Evolutionary conservation across 2,113 vertebrate species (phyloP), one percentile per base, ranked within the genome.

Genomic region (Glaucidium brasilianum): DNA sequence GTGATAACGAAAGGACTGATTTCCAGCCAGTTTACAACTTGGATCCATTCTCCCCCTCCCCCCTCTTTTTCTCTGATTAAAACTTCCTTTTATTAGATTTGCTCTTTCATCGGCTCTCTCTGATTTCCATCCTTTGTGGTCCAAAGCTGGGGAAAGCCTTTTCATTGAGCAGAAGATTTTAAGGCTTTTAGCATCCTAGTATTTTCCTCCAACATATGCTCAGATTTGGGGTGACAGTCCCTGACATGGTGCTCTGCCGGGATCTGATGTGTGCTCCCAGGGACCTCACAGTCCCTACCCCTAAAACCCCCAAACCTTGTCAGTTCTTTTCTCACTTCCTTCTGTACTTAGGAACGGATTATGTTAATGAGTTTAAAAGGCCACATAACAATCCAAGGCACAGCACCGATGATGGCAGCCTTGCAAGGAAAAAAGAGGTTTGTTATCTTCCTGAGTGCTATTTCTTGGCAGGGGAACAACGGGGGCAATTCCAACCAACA

Each of bases 11-110:
- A 59, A 64, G 78, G 81, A 53, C 75, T 73, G 83, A 89, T 93
- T 91, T 81, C 88, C 86, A 89, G 71, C 43, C 80, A 87, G 94
- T 93, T 97, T 93, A 95, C 75, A 68, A 41, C 88, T 90, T 85
- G 69, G 90, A 90, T 87, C 76, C 0, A 0, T 23, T 47, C 60
- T 59, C n/a, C 50, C 18, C 27, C 30, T n/a, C 47, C 63, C 77
- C 10, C 5, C 9, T 37, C 8, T 20, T 20, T 22, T 10, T 9
- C 82, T 68, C 78, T 64, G 85, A 86, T 90, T 94, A 94, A 81
- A 91, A 80, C 56, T 89, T 43, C 29, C n/a, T 89, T 89, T 92
- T 94, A 87, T 95, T 95, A 94, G 50, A 79, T 89, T 89, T 85
- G 30, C 45, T 89, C 69, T 80, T 94, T 92, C 69, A 71, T 79